A percentile compares a stretch with the other conserved stretches of the same genome.
phyloP scores from a whole-genome alignment of 92 coral and sea anemone species.

The Anthopleura xanthogrammica region DNA sequence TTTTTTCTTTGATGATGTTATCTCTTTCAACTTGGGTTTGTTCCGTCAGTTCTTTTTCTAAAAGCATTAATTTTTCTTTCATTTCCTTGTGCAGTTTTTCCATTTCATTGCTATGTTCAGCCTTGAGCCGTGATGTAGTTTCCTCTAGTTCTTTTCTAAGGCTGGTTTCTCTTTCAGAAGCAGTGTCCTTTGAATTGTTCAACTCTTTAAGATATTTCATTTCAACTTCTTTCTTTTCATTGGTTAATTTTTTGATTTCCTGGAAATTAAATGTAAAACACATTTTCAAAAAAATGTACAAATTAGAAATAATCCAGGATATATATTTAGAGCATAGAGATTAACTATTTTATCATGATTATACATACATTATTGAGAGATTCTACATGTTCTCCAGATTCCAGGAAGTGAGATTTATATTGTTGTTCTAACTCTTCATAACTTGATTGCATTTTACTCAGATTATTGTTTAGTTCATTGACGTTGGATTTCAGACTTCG shows the following conservation, averaged over 20 bases:
- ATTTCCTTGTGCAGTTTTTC: constrained; percentile 56
- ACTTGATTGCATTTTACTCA: constrained; percentile 55
- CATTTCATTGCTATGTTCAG: constrained; percentile 51
- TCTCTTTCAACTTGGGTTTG: constrained; percentile 65
- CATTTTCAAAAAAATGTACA: background rate
- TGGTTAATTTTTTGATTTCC: constrained; percentile 67
- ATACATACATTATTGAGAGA: constrained; percentile 53
- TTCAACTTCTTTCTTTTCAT: constrained; percentile 79
- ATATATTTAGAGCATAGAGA: background rate
- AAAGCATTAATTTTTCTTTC: constrained; percentile 39
- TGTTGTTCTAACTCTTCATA: constrained; percentile 60
- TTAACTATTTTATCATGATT: background rate
- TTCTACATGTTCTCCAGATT: constrained; percentile 53
- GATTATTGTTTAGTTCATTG: constrained; percentile 54
- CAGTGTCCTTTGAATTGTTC: constrained; percentile 59
- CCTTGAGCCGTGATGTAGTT: constrained; percentile 41
- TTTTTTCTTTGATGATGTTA: constrained; percentile 57
- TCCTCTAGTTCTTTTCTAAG: constrained; percentile 70
- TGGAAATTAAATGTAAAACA: constrained; percentile 6
- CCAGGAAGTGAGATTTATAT: constrained; percentile 61
- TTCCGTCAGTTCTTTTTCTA: constrained; percentile 49
- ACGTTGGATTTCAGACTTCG: constrained; percentile 51
- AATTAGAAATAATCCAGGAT: background rate
- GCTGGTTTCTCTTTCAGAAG: constrained; percentile 68
- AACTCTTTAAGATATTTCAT: constrained; percentile 76